A percentile compares a stretch with the other conserved stretches of the same genome.
These are phyloP conservation scores for Brachionus angularis DNA, from an alignment of 1,140 invertebrate species.

Conservation along the genomic window DNA sequence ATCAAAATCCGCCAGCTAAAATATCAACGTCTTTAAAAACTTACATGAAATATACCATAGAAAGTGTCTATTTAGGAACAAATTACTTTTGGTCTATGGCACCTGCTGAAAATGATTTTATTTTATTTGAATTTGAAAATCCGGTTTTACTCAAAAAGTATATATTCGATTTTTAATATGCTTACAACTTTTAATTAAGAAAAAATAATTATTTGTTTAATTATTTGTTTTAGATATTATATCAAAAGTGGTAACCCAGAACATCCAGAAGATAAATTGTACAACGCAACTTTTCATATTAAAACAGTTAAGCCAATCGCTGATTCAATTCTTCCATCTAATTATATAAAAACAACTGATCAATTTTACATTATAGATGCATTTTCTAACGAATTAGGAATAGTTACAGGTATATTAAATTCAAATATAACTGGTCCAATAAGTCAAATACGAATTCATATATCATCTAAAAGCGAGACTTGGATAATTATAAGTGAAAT, in stretches of 20 bases:
- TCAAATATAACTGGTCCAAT: constrained; percentile 66
- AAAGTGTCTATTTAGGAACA: constrained; percentile 78
- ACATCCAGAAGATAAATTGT: constrained; percentile 82
- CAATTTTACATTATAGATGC: constrained; percentile 44
- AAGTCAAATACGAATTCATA: constrained; percentile 67
- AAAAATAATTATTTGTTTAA: too few species aligned
- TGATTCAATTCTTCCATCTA: constrained; percentile 46
- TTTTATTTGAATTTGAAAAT: constrained; percentile 74
- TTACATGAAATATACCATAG: constrained; percentile 76
- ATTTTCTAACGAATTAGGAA: constrained; percentile 66
- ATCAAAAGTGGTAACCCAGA: constrained; percentile 87
- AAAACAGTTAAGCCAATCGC: constrained; percentile 59
- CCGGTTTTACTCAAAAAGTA: constrained; percentile 74
- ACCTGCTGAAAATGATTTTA: constrained; percentile 74
- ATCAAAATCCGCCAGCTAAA: constrained; percentile 67
- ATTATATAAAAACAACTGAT: constrained; percentile 44
- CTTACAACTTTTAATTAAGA: too few species aligned
- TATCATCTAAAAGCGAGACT: constrained; percentile 75
- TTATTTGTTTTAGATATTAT: constrained; percentile 66
- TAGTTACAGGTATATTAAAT: constrained; percentile 70
- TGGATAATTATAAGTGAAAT: constrained; percentile 88
- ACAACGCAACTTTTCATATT: constrained; percentile 81
- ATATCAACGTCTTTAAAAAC: constrained; percentile 73
- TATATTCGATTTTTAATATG: too few species aligned
- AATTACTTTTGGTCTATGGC: constrained; percentile 87